A percentile compares a stretch with the other conserved stretches of the same genome.
Conservation (phyloP, 2,113 vertebrate genomes). For the cattle (Bos taurus) region ARS-UCD2.0 NC_037334.1:22027501-22028000, state of each 20-base stretch:
- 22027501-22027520: not conserved
- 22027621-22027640: not conserved
- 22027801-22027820: not conserved
- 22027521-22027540: not conserved
- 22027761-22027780: not conserved
- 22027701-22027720: not conserved
- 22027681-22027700: not conserved
- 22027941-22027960: not conserved
- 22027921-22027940: not conserved
- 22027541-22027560: not conserved
- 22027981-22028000: not conserved
- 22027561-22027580: not conserved
- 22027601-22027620: not conserved
- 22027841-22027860: not conserved
- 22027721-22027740: not conserved
- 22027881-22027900: not conserved
- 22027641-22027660: not conserved
- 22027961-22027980: not conserved
- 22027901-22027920: not conserved
- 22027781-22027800: not conserved
- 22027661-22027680: not conserved
- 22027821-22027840: not conserved
- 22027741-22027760: not conserved
- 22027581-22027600: not conserved
- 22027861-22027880: not conserved